These are phyloP conservation scores for Drosophila santomea DNA, from an alignment of 1,140 invertebrate genomes.

Conservation along the genomic window DNA sequence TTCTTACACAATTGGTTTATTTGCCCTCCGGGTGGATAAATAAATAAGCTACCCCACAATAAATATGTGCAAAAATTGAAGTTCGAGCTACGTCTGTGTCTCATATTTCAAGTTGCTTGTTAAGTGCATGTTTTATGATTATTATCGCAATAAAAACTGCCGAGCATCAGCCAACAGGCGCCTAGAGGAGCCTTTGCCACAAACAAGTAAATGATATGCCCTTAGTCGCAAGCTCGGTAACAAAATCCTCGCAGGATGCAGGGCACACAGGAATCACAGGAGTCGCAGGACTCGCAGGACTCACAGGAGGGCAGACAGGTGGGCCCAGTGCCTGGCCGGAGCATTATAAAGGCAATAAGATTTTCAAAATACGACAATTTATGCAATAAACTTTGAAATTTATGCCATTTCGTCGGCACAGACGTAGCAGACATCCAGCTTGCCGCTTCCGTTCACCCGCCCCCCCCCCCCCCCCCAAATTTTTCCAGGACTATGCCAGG, in stretches of 20 bases:
- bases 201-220: slow-evolving; percentile 77
- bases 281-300: background rate
- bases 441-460: background rate
- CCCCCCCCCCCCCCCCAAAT: slow-evolving; percentile 5
- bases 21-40: slow-evolving; percentile 28
- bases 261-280: slow-evolving; percentile 1
- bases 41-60: slow-evolving; percentile 68
- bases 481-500: slow-evolving; percentile 35
- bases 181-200: slow-evolving; percentile 49
- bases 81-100: slow-evolving; percentile 56
- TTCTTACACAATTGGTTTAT: too few species aligned
- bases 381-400: slow-evolving; percentile 83
- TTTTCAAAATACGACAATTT: slow-evolving; percentile 84
- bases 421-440: slow-evolving; percentile 35
- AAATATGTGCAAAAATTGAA: slow-evolving; percentile 76
- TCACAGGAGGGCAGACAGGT: slow-evolving; percentile 37
- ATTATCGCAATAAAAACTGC: slow-evolving; percentile 79
- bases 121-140: slow-evolving; percentile 84
- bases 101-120: slow-evolving; percentile 83
- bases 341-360: slow-evolving; percentile 83
- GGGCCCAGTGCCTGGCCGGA: slow-evolving; percentile 45
- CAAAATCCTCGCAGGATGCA: slow-evolving; percentile 22
- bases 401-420: slow-evolving; percentile 68
- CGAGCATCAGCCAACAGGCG: slow-evolving; percentile 43
- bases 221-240: slow-evolving; percentile 8